Percentiles rank a stretch among this genome's conserved stretches.
Evolutionary conservation across 1,140 invertebrate species (phyloP).

Genomic region (Paramacrobiotus metropolitanus): DNA sequence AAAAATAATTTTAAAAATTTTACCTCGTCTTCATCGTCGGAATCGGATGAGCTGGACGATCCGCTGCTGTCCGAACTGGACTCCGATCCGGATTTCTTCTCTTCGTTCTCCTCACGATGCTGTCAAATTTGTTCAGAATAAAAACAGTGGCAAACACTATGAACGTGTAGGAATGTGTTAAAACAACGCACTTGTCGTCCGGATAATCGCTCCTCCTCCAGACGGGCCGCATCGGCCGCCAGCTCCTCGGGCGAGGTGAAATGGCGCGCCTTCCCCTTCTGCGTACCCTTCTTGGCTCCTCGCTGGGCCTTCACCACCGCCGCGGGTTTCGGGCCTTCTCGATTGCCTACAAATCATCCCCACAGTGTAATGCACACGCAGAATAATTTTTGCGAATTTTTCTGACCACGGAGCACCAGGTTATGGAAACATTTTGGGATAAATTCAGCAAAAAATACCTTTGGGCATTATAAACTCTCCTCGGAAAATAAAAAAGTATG

Average conservation of each 20-base stretch:
- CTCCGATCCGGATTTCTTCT: constrained; percentile 2
- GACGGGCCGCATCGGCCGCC: constrained; percentile 54
- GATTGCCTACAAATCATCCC: background rate
- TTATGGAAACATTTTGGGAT: too few relatives aligned
- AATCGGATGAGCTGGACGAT: too few relatives aligned
- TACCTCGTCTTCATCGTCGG: constrained; percentile 6
- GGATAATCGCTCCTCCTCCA: constrained; percentile 37
- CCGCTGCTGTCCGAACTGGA: constrained; percentile 4
- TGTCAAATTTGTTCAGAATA: background rate
- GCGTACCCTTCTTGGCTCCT: constrained; percentile 20
- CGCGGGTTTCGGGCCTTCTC: background rate
- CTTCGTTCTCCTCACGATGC: background rate
- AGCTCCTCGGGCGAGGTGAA: constrained; percentile 82
- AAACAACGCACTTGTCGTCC: constrained; percentile 32
- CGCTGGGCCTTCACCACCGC: background rate
- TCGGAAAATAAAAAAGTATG: too few relatives aligned
- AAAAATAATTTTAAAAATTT: too few relatives aligned
- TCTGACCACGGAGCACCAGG: too few relatives aligned
- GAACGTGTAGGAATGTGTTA: constrained; percentile 15
- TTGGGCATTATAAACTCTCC: too few relatives aligned
- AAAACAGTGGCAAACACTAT: constrained; percentile 1
- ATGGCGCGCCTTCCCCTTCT: constrained; percentile 69
- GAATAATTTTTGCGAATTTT: too few relatives aligned
- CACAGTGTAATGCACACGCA: too few relatives aligned
- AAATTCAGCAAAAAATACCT: too few relatives aligned